Percentiles rank a stretch among this genome's conserved stretches.
Evolutionary conservation across 2,888 invertebrate species (phyloP).

Genomic region (Eremobia ochroleuca): DNA sequence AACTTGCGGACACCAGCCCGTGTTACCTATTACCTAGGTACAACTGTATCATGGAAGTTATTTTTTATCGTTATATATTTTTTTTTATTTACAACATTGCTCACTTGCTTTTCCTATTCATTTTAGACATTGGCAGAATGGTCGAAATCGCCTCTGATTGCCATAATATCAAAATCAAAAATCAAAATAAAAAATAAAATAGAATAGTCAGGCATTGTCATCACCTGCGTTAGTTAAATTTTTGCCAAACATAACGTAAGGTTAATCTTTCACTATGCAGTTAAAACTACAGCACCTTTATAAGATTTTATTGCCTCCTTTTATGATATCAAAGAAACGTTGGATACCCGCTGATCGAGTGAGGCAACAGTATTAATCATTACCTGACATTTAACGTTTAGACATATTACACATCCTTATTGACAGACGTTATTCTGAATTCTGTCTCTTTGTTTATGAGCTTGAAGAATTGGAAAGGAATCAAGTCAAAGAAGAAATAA

Average conservation of each 20-base stretch:
- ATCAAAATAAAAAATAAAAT: too few relatives aligned
- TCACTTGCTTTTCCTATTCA: too few relatives aligned
- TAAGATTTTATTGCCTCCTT: constrained; percentile 32
- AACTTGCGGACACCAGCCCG: too few relatives aligned
- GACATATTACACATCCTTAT: constrained; percentile 45
- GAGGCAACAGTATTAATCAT: constrained; percentile 51
- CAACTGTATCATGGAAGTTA: too few relatives aligned
- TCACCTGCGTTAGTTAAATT: not conserved
- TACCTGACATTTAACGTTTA: constrained; percentile 56
- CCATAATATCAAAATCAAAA: too few relatives aligned
- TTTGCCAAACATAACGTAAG: not conserved
- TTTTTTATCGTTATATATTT: too few relatives aligned
- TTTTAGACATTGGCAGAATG: too few relatives aligned
- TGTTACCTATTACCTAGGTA: too few relatives aligned
- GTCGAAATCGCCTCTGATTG: too few relatives aligned
- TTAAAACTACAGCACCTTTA: constrained; percentile 19
- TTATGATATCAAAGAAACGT: constrained; percentile 20
- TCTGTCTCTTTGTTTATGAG: constrained; percentile 21
- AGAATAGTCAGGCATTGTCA: too few relatives aligned
- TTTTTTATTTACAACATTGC: too few relatives aligned
- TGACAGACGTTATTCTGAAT: not conserved
- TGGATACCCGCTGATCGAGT: constrained; percentile 21
- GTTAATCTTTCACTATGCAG: not conserved
- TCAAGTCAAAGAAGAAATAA: not conserved
- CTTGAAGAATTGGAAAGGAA: not conserved